A percentile compares a stretch with the other conserved stretches of the same genome.
These are phyloP conservation scores for Saguinus midas DNA, from an alignment of 2,113 vertebrate genomes.

Conservation along the genomic window DNA sequence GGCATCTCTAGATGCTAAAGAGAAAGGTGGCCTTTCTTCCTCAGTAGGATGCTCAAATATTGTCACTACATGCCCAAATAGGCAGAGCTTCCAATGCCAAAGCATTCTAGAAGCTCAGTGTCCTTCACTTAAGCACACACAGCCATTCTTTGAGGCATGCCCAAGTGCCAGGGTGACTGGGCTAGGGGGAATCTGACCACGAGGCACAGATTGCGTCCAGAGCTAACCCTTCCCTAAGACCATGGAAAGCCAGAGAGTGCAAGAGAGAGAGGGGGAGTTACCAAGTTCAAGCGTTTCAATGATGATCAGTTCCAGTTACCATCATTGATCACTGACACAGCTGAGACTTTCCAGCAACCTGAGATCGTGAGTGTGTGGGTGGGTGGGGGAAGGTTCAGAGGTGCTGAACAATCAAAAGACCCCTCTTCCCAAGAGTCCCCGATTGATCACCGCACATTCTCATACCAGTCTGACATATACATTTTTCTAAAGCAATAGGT, in stretches of 20 bases:
- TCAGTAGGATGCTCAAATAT: neutral
- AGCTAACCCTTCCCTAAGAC: neutral
- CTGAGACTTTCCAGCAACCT: neutral
- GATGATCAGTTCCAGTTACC: neutral
- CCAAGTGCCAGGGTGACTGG: neutral
- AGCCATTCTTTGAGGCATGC: neutral
- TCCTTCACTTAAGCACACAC: neutral
- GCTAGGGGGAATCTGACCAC: neutral
- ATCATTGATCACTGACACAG: neutral
- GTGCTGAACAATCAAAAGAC: neutral
- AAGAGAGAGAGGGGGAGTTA: fast-evolving
- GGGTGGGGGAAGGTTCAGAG: neutral
- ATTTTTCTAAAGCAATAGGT: neutral
- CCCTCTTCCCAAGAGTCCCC: neutral
- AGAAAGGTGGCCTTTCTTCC: neutral
- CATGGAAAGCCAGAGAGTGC: no score
- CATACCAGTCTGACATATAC: neutral
- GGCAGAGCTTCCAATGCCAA: neutral
- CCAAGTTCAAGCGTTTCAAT: neutral
- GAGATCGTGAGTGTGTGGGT: neutral
- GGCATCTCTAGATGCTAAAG: neutral
- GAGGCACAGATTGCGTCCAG: neutral
- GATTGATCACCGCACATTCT: neutral
- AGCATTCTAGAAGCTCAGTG: neutral
- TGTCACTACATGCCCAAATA: neutral